A percentile compares a stretch with the other conserved stretches of the same genome.
These are phyloP conservation scores for Sialis lutaria DNA, from an alignment of 2,888 invertebrate genomes.

Conservation along the genomic window DNA sequence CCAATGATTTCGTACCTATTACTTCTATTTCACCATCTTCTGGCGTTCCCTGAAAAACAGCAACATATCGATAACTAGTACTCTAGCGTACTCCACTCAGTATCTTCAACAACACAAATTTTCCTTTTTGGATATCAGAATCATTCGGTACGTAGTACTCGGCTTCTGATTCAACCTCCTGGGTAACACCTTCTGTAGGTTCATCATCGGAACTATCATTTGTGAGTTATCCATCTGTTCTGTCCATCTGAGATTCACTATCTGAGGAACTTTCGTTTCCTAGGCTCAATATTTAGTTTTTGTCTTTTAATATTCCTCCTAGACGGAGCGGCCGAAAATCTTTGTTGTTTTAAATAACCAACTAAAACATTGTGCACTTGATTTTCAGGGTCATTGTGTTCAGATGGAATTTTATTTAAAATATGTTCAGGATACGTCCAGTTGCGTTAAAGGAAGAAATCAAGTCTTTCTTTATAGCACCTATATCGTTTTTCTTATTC, in stretches of 20 bases:
- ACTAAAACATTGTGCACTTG: no score
- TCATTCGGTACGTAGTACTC: slow-evolving; percentile 1
- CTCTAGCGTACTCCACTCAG: slow-evolving; percentile 3
- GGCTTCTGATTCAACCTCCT: slow-evolving; percentile 2
- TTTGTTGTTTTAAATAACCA: no score
- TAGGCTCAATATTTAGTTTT: slow-evolving; percentile 8
- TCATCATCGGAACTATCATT: slow-evolving; percentile 9
- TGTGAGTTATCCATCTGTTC: slow-evolving; percentile 6
- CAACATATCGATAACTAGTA: neutral
- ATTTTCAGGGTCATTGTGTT: no score
- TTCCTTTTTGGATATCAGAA: slow-evolving; percentile 3
- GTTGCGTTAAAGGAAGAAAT: no score
- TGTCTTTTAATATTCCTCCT: slow-evolving; percentile 7
- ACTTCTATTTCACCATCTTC: neutral
- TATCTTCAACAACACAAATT: slow-evolving; percentile 5
- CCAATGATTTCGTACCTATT: neutral
- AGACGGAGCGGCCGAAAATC: no score
- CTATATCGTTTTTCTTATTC: no score
- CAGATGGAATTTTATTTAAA: no score
- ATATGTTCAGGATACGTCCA: no score
- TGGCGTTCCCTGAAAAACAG: neutral
- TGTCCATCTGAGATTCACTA: slow-evolving; percentile 9
- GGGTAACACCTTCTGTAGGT: slow-evolving; percentile 1
- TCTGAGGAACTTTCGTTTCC: slow-evolving; percentile 5
- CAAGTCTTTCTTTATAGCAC: no score